A percentile compares a stretch with the other conserved stretches of the same genome.
Conservation (phyloP, 2,113 vertebrate genomes). For the Caranx melampygus region DNA sequence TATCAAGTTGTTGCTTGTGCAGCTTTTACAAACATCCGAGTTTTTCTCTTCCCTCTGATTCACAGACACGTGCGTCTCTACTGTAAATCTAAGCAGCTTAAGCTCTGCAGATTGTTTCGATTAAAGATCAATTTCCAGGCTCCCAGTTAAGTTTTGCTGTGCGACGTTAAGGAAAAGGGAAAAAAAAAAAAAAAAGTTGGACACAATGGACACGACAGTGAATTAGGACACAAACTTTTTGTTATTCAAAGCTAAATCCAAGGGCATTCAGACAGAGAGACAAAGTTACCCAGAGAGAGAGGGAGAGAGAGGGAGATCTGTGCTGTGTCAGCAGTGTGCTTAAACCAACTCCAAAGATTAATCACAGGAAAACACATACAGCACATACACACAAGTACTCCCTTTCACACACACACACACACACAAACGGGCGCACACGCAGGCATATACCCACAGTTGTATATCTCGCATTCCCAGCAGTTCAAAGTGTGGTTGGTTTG, state of each 20-base stretch:
- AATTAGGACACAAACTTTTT: constrained; percentile 76
- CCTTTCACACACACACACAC: constrained; percentile 40
- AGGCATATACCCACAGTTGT: constrained; percentile 71
- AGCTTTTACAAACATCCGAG: not conserved
- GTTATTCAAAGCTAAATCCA: constrained; percentile 81
- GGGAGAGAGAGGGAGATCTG: constrained; percentile 68
- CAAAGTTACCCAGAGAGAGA: constrained; percentile 69
- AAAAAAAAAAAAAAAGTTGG: constrained; percentile 33
- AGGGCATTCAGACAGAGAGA: constrained; percentile 75
- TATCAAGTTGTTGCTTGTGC: not conserved
- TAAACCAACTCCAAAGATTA: constrained; percentile 84
- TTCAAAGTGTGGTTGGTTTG: constrained; percentile 85
- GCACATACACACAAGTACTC: constrained; percentile 62
- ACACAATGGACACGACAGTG: constrained; percentile 52
- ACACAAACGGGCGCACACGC: constrained; percentile 47
- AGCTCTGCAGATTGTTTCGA: constrained; percentile 11
- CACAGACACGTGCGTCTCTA: not conserved
- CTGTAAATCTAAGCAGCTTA: constrained; percentile 32
- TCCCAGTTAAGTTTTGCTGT: constrained; percentile 33
- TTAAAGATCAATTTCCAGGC: constrained; percentile 45
- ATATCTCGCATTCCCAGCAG: constrained; percentile 84
- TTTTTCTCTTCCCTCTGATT: not conserved
- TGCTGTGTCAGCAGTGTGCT: constrained; percentile 83
- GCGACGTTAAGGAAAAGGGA: not conserved
- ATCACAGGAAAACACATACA: constrained; percentile 82